Evolutionary conservation across 2,797 vertebrate species (phyloP).

Genomic region (Crypturellus tataupa): DNA sequence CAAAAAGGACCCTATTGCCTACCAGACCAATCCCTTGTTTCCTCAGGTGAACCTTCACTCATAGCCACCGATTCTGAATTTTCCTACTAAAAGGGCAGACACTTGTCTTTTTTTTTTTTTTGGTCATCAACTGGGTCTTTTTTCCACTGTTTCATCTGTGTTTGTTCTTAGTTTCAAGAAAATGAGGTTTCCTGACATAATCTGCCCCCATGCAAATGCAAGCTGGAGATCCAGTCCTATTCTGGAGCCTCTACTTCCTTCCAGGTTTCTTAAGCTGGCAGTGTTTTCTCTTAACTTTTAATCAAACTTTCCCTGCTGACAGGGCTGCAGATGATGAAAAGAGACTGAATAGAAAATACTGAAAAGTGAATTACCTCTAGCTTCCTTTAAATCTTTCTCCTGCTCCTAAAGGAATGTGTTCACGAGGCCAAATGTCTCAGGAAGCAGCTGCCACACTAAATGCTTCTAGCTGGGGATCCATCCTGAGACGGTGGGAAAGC

Average conservation of each 20-base stretch:
- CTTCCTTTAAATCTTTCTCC: slow-evolving; percentile 29
- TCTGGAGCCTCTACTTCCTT: neutral
- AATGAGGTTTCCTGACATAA: neutral
- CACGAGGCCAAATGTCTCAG: slow-evolving; percentile 58
- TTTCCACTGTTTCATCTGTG: neutral
- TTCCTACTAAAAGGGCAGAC: neutral
- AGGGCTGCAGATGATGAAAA: slow-evolving; percentile 1
- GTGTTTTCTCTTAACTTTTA: neutral
- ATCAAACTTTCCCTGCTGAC: neutral
- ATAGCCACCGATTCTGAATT: neutral
- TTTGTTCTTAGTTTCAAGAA: neutral
- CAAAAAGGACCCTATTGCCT: neutral
- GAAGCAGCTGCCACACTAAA: slow-evolving; percentile 67
- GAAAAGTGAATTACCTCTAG: slow-evolving; percentile 1
- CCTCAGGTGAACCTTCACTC: slow-evolving; percentile 22
- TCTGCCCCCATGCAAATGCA: neutral
- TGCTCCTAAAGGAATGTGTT: slow-evolving; percentile 43
- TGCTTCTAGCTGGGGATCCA: neutral
- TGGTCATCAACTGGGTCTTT: neutral
- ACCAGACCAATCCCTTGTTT: slow-evolving; percentile 24
- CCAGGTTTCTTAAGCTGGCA: neutral
- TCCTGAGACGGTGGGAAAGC: slow-evolving; percentile 31
- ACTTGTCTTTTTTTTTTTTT: neutral
- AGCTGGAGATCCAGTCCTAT: neutral
- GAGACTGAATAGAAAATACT: slow-evolving; percentile 13